phyloP scores from a whole-genome alignment of 2,888 invertebrate species.

The Auanema freiburgensis region DNA sequence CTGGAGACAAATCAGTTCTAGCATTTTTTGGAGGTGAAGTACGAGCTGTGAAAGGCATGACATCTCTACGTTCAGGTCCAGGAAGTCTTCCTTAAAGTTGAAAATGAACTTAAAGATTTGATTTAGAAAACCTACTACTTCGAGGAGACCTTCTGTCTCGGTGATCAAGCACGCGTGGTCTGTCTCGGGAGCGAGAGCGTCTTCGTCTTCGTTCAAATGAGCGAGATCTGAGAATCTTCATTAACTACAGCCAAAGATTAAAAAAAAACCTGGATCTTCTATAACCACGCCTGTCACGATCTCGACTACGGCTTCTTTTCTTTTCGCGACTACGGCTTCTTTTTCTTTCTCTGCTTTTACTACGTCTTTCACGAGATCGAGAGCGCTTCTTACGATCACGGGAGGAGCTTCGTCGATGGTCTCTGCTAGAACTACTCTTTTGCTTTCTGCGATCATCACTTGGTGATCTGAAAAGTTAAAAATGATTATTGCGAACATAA shows the following conservation, averaged over 20 bases:
- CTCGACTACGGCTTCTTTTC: slow-evolving; percentile 33
- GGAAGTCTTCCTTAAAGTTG: slow-evolving; percentile 74
- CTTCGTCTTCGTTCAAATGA: slow-evolving; percentile 21
- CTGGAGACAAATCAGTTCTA: slow-evolving; percentile 76
- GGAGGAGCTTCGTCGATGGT: slow-evolving; percentile 19
- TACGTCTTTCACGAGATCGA: slow-evolving; percentile 20
- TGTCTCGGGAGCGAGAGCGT: slow-evolving; percentile 22
- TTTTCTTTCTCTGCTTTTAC: neutral
- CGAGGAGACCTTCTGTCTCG: slow-evolving; percentile 19
- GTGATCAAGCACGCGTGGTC: slow-evolving; percentile 23
- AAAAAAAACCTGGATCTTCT: slow-evolving; percentile 9
- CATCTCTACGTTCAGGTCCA: slow-evolving; percentile 67
- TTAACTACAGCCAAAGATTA: neutral
- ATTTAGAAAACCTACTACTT: slow-evolving; percentile 2
- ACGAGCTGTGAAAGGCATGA: slow-evolving; percentile 64
- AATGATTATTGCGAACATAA: neutral
- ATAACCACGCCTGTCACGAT: slow-evolving; percentile 20
- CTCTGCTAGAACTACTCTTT: slow-evolving; percentile 26
- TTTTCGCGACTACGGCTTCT: slow-evolving; percentile 2
- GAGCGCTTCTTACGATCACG: slow-evolving; percentile 20
- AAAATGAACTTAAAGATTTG: neutral
- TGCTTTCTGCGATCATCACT: slow-evolving; percentile 18
- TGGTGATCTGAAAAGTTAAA: slow-evolving; percentile 17
- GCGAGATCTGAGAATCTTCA: slow-evolving; percentile 5
- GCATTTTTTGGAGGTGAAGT: slow-evolving; percentile 59